Conservation (phyloP, 2,888 invertebrate genomes). For the Drosophila demipolita region DNA sequence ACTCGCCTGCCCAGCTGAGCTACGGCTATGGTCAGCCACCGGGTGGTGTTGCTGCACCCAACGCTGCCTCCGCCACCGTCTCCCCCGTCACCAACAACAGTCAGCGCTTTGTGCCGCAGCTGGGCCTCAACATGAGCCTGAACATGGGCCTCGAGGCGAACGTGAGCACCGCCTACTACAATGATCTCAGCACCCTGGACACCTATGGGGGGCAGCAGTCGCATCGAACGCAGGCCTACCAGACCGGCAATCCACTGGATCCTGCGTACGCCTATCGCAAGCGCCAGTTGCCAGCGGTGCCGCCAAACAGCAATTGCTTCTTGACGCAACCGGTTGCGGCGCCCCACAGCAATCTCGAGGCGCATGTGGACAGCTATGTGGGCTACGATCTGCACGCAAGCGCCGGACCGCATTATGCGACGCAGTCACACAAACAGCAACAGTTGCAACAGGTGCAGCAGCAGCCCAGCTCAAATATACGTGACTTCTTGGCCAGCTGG, state of each 20-base stretch:
- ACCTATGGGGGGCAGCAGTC: slow-evolving; percentile 60
- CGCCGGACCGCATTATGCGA: slow-evolving; percentile 21
- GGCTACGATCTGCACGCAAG: slow-evolving; percentile 57
- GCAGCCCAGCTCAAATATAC: slow-evolving; percentile 71
- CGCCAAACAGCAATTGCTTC: slow-evolving; percentile 51
- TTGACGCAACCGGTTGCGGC: slow-evolving; percentile 41
- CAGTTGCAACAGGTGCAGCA: background rate
- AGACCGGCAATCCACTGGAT: slow-evolving; percentile 49
- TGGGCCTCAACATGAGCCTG: slow-evolving; percentile 41
- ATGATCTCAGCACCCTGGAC: slow-evolving; percentile 75
- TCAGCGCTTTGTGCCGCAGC: slow-evolving; percentile 49
- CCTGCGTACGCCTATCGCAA: slow-evolving; percentile 66
- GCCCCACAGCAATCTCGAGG: slow-evolving; percentile 56
- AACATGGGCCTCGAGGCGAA: slow-evolving; percentile 47
- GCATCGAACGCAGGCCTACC: slow-evolving; percentile 44
- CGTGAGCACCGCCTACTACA: slow-evolving; percentile 63
- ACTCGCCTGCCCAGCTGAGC: slow-evolving; percentile 46
- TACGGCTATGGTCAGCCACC: slow-evolving; percentile 50
- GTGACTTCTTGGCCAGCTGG: slow-evolving; percentile 84
- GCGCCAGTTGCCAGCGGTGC: slow-evolving; percentile 31
- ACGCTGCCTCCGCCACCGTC: slow-evolving; percentile 1
- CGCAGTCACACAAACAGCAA: slow-evolving; percentile 20
- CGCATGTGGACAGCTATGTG: slow-evolving; percentile 63
- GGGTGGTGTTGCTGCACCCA: background rate
- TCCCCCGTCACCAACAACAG: slow-evolving; percentile 9